These are phyloP conservation scores for Mastomys coucha DNA, from an alignment of 2,113 vertebrate genomes.

Conservation along the genomic window DNA sequence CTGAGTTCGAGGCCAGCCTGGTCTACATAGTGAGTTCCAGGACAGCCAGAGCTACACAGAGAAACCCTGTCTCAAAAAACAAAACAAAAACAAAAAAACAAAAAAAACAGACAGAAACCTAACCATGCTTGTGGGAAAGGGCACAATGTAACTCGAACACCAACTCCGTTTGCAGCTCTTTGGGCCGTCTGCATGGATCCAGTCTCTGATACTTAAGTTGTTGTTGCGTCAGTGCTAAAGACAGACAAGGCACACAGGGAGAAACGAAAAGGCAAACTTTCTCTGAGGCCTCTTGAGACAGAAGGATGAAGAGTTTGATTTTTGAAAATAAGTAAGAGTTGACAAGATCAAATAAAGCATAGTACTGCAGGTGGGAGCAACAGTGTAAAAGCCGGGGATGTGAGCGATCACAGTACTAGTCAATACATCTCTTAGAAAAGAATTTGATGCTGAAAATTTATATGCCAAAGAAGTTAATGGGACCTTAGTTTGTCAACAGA, in stretches of 20 bases:
- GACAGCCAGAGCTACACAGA: no score
- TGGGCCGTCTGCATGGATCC: not conserved
- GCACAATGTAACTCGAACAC: constrained; percentile 7
- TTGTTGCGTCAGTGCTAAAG: not conserved
- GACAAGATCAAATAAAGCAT: not conserved
- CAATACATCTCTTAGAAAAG: not conserved
- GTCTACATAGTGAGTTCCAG: no score
- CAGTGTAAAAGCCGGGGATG: not conserved
- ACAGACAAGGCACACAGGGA: not conserved
- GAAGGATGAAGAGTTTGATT: not conserved
- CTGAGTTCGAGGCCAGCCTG: no score
- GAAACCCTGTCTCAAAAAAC: no score
- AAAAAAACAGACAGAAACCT: not conserved
- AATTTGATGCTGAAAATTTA: constrained; percentile 32
- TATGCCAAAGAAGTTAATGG: not conserved
- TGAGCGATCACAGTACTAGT: not conserved
- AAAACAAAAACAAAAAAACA: no score
- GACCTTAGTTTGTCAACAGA: not conserved
- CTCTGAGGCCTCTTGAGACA: not conserved
- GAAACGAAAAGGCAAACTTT: not conserved
- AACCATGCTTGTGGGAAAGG: not conserved
- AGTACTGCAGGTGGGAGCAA: not conserved
- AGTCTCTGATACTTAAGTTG: not conserved
- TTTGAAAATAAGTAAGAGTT: not conserved
- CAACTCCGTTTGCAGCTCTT: not conserved